Evolutionary conservation across 2,797 vertebrate species (phyloP).

Genomic region (Micropoecilia bifurca): DNA sequence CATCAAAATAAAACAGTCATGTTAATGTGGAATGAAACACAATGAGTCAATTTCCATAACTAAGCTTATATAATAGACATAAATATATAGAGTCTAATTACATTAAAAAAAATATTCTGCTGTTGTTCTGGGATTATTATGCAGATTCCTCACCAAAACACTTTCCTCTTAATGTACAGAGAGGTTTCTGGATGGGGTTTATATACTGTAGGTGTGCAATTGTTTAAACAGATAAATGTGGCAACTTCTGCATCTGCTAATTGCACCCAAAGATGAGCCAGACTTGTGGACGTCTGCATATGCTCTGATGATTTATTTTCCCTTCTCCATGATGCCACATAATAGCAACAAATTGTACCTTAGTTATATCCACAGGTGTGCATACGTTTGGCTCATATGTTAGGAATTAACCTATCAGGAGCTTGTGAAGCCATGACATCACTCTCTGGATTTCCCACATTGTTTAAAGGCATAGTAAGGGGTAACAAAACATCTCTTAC

Average conservation of each 20-base stretch:
- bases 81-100: not conserved
- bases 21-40: not conserved
- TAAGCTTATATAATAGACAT: not conserved
- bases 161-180: not conserved
- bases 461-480: not conserved
- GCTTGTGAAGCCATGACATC: not conserved
- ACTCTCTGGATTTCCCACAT: not conserved
- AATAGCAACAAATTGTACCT: not conserved
- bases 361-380: not conserved
- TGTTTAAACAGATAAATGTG: not conserved
- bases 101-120: not conserved
- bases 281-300: not conserved
- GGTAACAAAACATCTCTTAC: not conserved
- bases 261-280: not conserved
- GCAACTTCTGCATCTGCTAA: not conserved
- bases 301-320: not conserved
- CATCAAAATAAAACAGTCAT: not conserved
- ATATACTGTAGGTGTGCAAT: not conserved
- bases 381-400: not conserved
- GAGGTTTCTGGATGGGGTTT: not conserved
- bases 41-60: not conserved
- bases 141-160: not conserved
- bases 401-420: not conserved
- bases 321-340: not conserved
- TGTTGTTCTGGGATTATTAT: not conserved